A percentile compares a stretch with the other conserved stretches of the same genome.
Evolutionary conservation across 1,140 invertebrate species (phyloP).

Genomic region (Drosophila nannoptera): DNA sequence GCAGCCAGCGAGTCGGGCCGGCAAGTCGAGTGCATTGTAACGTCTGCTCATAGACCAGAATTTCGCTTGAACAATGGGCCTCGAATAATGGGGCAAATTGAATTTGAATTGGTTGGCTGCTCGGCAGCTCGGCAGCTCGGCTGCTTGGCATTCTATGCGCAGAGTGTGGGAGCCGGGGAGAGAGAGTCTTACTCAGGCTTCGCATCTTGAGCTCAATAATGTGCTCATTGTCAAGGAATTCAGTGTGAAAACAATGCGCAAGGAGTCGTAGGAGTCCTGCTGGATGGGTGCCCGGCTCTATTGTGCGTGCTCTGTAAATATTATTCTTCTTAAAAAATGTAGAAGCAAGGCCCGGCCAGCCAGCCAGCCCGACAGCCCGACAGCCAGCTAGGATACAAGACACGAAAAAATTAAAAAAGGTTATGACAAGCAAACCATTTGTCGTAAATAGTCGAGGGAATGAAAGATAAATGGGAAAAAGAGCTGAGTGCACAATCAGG

Average conservation of each 20-base stretch:
- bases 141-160: slow-evolving; percentile 34
- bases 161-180: no score
- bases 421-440: slow-evolving; percentile 75
- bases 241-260: slow-evolving; percentile 48
- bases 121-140: slow-evolving; percentile 14
- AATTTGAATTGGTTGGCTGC: slow-evolving; percentile 74
- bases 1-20: slow-evolving; percentile 9
- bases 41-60: slow-evolving; percentile 51
- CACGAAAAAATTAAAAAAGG: slow-evolving; percentile 56
- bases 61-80: slow-evolving; percentile 70
- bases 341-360: slow-evolving; percentile 1
- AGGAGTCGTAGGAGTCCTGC: slow-evolving; percentile 33
- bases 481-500: slow-evolving; percentile 17
- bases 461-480: slow-evolving; percentile 51
- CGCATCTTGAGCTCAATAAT: slow-evolving; percentile 22
- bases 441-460: slow-evolving; percentile 54
- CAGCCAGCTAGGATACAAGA: slow-evolving; percentile 41
- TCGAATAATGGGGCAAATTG: slow-evolving; percentile 77
- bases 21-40: slow-evolving; percentile 38
- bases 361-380: no score
- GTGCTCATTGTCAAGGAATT: slow-evolving; percentile 48
- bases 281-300: slow-evolving; percentile 37
- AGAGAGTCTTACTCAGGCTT: neutral
- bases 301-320: slow-evolving; percentile 75
- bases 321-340: slow-evolving; percentile 67